Evolutionary conservation across 1,140 invertebrate genomes (phyloP), one percentile per base, ranked within the genome.

Genomic region (Drosophila ironensis): DNA sequence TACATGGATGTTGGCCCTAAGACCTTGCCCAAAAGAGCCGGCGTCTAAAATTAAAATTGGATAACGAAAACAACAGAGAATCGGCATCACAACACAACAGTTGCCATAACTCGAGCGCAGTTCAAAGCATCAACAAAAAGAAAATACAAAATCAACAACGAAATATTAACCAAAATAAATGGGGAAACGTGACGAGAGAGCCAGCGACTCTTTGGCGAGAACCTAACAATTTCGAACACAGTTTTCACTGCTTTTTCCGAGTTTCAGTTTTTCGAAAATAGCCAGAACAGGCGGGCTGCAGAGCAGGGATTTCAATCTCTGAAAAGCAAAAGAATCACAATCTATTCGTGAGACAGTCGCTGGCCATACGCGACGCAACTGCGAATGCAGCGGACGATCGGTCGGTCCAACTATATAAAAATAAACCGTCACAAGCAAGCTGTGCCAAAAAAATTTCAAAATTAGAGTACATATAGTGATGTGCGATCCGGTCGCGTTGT

Each of bases 381-480:
- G 30, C 69, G 68, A 67, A 46, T 52, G 70, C 57, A 50, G 47
- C 60, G 60, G 60, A 64, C 41, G 44, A 50, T 60, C 41, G 60
- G 40, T 17, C 20, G 47, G n/a, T 50, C 69, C 45, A 51, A 71
- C 59, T 74, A 76, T 82, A 82, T 77, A 82, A 70, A 82, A 82
- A 81, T 82, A 82, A 81, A 78, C 60, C 72, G 37, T 46, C 52
- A 46, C 30, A 24, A 56, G 50, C 45, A 67, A 48, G 51, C 75
- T 63, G 80, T 86, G 80, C 80, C 80, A 86, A 86, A 86, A n/a
- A 82, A 84, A 72, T 67, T 84, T 86, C 71, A 87, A 87, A 86
- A 86, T 87, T 87, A 86, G 81, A 84, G 81, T 80, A 61, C 44
- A 86, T 71, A 73, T 71, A 60, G 60, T 53, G 41, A 47, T 70